Conservation (phyloP, 2,888 invertebrate genomes). For the Pandemis corylana region DNA sequence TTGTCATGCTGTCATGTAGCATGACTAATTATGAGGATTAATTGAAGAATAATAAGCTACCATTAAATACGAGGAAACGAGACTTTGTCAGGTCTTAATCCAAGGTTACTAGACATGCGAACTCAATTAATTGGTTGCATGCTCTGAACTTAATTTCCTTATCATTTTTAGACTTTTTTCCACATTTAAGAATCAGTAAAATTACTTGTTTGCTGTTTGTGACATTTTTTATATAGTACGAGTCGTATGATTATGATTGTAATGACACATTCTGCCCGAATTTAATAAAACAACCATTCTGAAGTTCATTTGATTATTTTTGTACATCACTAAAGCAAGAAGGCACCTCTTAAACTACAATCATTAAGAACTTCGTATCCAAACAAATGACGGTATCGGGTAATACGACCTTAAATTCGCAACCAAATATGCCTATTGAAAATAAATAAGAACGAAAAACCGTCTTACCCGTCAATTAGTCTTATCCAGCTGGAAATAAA, state of each 20-base stretch:
- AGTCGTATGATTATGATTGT: no score
- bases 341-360: background rate
- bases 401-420: background rate
- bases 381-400: slow-evolving; percentile 5
- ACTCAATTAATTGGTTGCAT: slow-evolving; percentile 31
- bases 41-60: slow-evolving; percentile 36
- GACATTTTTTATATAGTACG: no score
- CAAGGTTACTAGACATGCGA: slow-evolving; percentile 33
- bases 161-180: slow-evolving; percentile 9
- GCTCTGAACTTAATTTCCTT: slow-evolving; percentile 20
- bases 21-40: slow-evolving; percentile 36
- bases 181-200: background rate
- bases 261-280: no score
- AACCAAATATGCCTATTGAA: background rate
- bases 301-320: background rate
- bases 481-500: no score
- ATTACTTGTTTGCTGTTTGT: background rate
- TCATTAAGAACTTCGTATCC: background rate
- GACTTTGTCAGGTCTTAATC: slow-evolving; percentile 34
- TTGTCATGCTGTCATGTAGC: slow-evolving; percentile 23
- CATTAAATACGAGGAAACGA: slow-evolving; percentile 39
- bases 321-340: background rate
- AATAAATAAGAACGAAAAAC: background rate
- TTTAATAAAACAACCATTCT: background rate
- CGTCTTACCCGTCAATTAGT: background rate